Conservation (phyloP, 2,797 vertebrate species). For the Pelobates cultripes region DNA sequence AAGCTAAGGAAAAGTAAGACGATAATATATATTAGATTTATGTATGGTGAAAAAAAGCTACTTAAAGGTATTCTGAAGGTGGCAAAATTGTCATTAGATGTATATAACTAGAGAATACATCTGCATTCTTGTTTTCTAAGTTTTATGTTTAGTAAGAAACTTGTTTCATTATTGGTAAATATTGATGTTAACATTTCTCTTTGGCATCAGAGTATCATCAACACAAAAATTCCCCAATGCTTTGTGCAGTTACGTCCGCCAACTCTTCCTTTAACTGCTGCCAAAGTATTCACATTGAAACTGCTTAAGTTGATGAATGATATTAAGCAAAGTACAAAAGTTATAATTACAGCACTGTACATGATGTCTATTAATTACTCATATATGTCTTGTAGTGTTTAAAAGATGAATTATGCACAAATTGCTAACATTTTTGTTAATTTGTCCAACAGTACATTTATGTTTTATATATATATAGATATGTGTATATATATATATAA, state of each 20-base stretch:
- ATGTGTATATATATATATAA: too few species aligned
- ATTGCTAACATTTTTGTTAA: not conserved
- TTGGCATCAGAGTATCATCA: not conserved
- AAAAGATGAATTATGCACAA: not conserved
- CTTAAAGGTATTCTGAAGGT: too few species aligned
- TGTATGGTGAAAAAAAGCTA: too few species aligned
- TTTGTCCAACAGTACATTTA: not conserved
- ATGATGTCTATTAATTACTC: not conserved
- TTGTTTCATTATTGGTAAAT: not conserved
- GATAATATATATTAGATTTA: too few species aligned
- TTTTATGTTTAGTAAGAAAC: too few species aligned
- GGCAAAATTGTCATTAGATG: too few species aligned
- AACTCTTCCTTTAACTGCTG: not conserved
- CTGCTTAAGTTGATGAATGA: not conserved
- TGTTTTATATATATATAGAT: too few species aligned
- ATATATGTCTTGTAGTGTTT: not conserved
- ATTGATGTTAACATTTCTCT: not conserved
- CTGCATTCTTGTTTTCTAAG: too few species aligned
- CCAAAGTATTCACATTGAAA: not conserved
- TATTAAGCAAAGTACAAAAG: not conserved
- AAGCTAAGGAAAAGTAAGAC: too few species aligned
- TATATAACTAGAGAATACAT: too few species aligned
- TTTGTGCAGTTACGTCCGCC: not conserved
- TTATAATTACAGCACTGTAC: not conserved
- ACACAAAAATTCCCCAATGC: not conserved